These are phyloP conservation scores for Muscicapa striata DNA, from an alignment of 2,797 vertebrate genomes.

Conservation along the genomic window DNA sequence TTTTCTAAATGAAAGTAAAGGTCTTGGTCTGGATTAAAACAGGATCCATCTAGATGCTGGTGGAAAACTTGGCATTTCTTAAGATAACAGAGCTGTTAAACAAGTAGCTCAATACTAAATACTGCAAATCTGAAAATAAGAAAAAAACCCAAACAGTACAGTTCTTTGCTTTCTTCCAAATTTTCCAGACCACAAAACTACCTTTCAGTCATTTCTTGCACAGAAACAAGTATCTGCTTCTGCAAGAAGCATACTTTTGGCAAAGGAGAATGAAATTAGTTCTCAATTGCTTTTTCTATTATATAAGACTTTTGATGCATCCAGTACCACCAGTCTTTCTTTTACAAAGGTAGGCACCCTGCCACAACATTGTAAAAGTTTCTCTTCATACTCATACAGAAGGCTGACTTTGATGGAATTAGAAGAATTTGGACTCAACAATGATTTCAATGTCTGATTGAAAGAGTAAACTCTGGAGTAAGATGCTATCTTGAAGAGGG, in stretches of 20 bases:
- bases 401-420: slow-evolving; percentile 50
- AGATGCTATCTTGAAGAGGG: slow-evolving; percentile 46
- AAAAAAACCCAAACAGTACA: not conserved
- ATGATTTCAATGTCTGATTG: slow-evolving; percentile 56
- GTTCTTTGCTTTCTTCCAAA: not conserved
- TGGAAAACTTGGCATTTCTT: not conserved
- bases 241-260: not conserved
- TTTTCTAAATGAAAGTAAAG: not conserved
- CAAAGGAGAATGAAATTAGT: not conserved
- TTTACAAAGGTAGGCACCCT: not conserved
- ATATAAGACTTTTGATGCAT: not conserved
- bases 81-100: not conserved
- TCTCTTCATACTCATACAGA: not conserved
- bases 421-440: slow-evolving; percentile 63
- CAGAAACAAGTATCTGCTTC: not conserved
- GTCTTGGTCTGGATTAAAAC: not conserved
- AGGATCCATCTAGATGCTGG: not conserved
- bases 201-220: not conserved
- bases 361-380: not conserved
- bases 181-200: not conserved
- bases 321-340: not conserved
- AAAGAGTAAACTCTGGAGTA: slow-evolving; percentile 57
- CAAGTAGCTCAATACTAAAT: not conserved
- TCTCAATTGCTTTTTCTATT: not conserved
- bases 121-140: not conserved